These are phyloP conservation scores for Pelobates cultripes DNA, from an alignment of 2,797 vertebrate genomes.

Conservation along the genomic window DNA sequence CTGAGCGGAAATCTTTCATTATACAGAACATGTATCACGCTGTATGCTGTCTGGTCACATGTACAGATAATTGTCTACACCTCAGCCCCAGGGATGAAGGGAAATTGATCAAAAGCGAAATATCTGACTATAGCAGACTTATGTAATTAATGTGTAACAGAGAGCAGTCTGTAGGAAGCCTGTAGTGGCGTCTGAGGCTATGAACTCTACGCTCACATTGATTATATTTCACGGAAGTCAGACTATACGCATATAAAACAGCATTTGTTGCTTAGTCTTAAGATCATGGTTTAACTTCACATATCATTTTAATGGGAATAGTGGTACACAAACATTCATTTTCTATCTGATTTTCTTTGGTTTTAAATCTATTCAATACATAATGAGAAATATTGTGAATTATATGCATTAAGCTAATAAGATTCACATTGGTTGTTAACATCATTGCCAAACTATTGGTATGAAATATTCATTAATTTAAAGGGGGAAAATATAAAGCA, in stretches of 20 bases:
- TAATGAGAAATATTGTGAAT: no score
- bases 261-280: background rate
- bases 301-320: background rate
- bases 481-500: no score
- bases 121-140: constrained; percentile 9
- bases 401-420: no score
- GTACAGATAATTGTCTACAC: constrained; percentile 7
- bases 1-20: background rate
- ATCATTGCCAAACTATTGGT: no score
- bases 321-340: background rate
- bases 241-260: constrained; percentile 2
- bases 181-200: constrained; percentile 23
- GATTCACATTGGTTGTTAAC: no score
- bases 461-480: no score
- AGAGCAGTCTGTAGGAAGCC: constrained; percentile 22
- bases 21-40: background rate
- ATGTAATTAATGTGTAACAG: constrained; percentile 38
- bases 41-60: background rate
- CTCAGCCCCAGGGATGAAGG: constrained; percentile 16
- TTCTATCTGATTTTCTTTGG: no score
- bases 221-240: constrained; percentile 13
- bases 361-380: no score
- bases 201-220: constrained; percentile 15
- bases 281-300: background rate
- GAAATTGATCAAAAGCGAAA: constrained; percentile 9